Conservation (phyloP, 2,113 vertebrate genomes). For the Falcunculus frontatus region DNA sequence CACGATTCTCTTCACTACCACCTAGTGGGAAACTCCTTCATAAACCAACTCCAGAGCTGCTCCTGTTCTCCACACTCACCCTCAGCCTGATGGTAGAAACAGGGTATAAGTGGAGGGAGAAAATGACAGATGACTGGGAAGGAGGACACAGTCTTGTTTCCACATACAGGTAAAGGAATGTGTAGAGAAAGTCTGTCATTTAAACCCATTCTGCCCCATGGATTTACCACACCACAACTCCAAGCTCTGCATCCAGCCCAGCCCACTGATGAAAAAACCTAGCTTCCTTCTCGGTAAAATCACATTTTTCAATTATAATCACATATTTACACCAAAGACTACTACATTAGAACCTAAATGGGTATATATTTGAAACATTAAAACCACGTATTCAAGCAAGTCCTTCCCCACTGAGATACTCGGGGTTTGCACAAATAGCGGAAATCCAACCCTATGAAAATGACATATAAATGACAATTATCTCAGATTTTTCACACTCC, state of each 20-base stretch:
- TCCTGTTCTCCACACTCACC: background rate
- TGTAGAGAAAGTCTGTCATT: background rate
- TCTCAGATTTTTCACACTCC: background rate
- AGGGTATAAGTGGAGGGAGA: background rate
- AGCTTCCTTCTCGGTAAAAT: background rate
- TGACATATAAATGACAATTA: background rate
- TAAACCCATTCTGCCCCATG: background rate
- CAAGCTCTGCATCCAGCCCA: background rate
- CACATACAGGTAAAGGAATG: background rate
- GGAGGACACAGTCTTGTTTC: background rate
- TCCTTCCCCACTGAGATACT: background rate
- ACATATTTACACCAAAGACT: background rate
- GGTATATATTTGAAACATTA: background rate
- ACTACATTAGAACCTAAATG: background rate
- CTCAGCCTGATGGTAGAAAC: background rate
- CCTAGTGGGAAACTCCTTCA: slow-evolving; percentile 36
- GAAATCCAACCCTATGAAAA: background rate
- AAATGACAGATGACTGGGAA: background rate
- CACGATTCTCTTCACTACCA: slow-evolving; percentile 32
- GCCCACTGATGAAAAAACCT: background rate
- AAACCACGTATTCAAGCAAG: background rate
- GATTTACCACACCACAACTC: background rate
- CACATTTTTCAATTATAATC: background rate
- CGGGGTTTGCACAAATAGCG: background rate
- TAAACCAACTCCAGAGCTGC: background rate